These are phyloP conservation scores for Microctenopoma stevenorrisi DNA, from an alignment of 2,797 vertebrate species.

Conservation along the genomic window DNA sequence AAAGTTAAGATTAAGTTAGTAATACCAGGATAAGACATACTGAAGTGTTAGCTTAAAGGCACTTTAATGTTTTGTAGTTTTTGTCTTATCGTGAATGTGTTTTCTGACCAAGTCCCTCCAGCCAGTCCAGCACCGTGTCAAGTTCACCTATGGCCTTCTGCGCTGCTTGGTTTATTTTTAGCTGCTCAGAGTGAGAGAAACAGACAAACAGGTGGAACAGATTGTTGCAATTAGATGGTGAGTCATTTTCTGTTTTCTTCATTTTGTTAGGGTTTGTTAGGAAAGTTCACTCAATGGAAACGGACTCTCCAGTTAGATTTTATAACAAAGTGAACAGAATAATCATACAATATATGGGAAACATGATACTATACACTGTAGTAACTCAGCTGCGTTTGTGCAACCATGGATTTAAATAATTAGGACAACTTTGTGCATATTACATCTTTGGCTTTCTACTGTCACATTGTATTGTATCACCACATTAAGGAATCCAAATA, in stretches of 20 bases:
- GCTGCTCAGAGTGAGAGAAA: constrained; percentile 52
- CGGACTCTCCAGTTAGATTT: not conserved
- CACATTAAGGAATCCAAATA: no score
- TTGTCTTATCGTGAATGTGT: not conserved
- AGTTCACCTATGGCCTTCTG: constrained; percentile 84
- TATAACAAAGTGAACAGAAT: not conserved
- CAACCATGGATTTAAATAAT: no score
- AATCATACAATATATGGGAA: not conserved
- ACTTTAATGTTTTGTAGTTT: not conserved
- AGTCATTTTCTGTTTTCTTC: not conserved
- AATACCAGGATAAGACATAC: no score
- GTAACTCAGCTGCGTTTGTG: no score
- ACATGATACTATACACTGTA: not conserved
- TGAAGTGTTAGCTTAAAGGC: no score
- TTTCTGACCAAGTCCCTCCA: constrained; percentile 63
- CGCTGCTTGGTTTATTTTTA: constrained; percentile 64
- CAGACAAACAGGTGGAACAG: not conserved
- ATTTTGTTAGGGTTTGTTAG: not conserved
- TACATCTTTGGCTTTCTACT: no score
- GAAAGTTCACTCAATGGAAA: not conserved
- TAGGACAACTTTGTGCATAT: no score
- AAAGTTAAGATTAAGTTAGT: no score
- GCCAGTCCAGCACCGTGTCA: constrained; percentile 80
- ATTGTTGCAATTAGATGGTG: not conserved
- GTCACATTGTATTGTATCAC: no score